Base-by-base conservation (phyloP, 2,888 invertebrate species). In the Boloria euphrosyne region DNA sequence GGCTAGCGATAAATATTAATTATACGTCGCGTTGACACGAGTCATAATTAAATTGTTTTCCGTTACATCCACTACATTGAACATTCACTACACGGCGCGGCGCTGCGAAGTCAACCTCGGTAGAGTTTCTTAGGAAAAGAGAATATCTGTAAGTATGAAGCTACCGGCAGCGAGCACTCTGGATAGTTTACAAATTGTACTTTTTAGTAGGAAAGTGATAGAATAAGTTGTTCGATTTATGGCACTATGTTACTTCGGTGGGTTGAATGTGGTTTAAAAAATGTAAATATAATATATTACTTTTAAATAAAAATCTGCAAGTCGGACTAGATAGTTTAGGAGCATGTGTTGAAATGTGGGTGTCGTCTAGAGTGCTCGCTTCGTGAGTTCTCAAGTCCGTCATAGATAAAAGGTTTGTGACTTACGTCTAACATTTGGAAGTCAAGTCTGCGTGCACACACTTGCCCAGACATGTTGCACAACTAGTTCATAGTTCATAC, bases 171-270 rank as follows among this genome's bases (percentile, higher is more conserved):
- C n/a, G 22, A 46, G 57, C 46, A 57, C 27, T 18, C 46, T 46
- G 22, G 22, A 57, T 22, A 27, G 55, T 55, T n/a, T 4, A 18
- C 7, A 49, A 44, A 18, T 10, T 44, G 31, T 38, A 38, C 31
- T 7, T 46, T 57, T 22, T 57, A 46, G 46, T 18, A 43, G 55
- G 13, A 22, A 22, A 43, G 47, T 46, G 47, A 31, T 22, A 31
- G n/a, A 2, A 22, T 38, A 38, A 22, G 16, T 46, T 51, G 47
- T 47, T 57, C 31, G 14, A 27, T 27, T 51, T 65, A 65, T 64
- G 64, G 64, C 64, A 64, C 64, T 64, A 31, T 59, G 44, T 27
- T 54, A 47, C 27, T 31, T 64, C 58, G 58, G 64, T 64, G 57
- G 64, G 57, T 51, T 17, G 16, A 16, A 7, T 13, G 49, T 53